These are phyloP conservation scores for Calliphora vomitoria DNA, from an alignment of 2,888 invertebrate genomes.

Conservation along the genomic window DNA sequence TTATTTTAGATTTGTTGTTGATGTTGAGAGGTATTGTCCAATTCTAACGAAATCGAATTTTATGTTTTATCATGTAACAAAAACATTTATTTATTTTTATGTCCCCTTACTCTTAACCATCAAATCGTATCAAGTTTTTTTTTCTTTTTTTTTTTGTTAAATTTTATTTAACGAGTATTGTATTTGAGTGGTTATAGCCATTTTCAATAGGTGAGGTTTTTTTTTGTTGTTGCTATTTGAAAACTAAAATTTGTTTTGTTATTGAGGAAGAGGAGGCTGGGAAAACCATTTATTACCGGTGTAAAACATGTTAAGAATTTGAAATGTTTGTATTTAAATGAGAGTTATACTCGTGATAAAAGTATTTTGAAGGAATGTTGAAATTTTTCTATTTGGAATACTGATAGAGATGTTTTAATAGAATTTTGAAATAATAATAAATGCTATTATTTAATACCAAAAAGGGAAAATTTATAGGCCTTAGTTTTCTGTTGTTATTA, in stretches of 20 bases:
- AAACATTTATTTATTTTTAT: slow-evolving; percentile 2
- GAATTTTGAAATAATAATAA: too few species aligned
- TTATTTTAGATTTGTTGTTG: slow-evolving; percentile 40
- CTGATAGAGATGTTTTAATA: too few species aligned
- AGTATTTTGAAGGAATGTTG: too few species aligned
- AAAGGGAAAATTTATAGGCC: too few species aligned
- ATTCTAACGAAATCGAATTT: slow-evolving; percentile 42
- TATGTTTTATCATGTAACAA: slow-evolving; percentile 46
- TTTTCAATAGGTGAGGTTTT: neutral
- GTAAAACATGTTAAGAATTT: slow-evolving; percentile 31
- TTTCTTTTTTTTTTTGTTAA: neutral
- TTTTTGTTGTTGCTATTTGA: neutral
- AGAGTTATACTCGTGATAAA: neutral
- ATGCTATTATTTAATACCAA: too few species aligned
- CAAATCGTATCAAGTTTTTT: slow-evolving; percentile 9
- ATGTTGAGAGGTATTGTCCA: neutral
- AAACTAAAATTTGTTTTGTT: neutral
- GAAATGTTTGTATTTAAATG: slow-evolving; percentile 5
- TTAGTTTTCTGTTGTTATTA: too few species aligned
- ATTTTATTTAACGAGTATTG: neutral
- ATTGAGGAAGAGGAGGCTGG: neutral
- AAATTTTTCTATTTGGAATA: too few species aligned
- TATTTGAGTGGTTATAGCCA: neutral
- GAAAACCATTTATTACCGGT: neutral
- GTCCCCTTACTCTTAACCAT: neutral